Evolutionary conservation across 2,797 vertebrate species (phyloP).

Genomic region (Botia kubotai): DNA sequence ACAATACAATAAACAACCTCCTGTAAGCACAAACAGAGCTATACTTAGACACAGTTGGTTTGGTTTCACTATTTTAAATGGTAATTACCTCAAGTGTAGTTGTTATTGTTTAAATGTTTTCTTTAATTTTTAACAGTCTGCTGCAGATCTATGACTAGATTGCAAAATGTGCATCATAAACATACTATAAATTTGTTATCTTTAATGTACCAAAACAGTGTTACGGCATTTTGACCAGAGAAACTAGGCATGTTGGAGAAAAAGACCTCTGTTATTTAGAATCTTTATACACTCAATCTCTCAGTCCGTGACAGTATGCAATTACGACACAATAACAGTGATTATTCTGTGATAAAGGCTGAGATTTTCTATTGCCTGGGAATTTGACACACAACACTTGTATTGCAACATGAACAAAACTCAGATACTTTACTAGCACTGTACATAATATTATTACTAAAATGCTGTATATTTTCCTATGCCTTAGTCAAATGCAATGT

Average conservation of each 20-base stretch:
- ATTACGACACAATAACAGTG: slow-evolving; percentile 3
- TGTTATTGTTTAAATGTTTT: not conserved
- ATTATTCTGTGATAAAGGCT: not conserved
- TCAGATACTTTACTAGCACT: not conserved
- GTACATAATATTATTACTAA: not conserved
- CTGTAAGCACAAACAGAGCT: not conserved
- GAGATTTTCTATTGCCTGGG: not conserved
- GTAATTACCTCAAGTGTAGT: not conserved
- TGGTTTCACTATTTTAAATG: slow-evolving; percentile 9
- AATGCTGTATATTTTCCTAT: not conserved
- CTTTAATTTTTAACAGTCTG: not conserved
- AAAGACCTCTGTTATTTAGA: slow-evolving; percentile 21
- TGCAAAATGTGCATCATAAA: no score
- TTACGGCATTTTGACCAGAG: not conserved
- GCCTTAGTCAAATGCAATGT: not conserved
- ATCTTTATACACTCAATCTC: not conserved
- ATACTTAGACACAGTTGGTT: not conserved
- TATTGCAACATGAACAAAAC: not conserved
- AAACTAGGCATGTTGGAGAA: not conserved
- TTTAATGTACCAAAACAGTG: not conserved
- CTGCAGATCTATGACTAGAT: not conserved
- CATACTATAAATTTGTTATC: no score
- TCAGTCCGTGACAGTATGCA: slow-evolving; percentile 1
- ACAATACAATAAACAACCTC: not conserved
- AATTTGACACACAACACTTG: not conserved